phyloP scores from a whole-genome alignment of 2,888 invertebrate genomes.

The Blera fallax region DNA sequence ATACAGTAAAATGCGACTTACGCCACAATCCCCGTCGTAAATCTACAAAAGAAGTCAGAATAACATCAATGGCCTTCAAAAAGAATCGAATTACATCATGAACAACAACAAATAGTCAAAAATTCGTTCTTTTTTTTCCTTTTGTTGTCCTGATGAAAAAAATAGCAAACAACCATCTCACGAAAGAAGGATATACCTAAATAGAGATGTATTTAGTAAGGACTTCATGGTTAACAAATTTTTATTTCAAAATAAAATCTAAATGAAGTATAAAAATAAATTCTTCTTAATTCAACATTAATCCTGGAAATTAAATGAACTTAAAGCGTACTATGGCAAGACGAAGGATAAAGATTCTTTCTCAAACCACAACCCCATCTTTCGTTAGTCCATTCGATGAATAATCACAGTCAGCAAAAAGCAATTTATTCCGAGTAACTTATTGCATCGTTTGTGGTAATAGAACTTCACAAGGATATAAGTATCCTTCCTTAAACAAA shows the following conservation, averaged over 20 bases:
- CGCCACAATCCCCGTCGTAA: slow-evolving; percentile 18
- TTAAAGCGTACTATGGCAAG: background rate
- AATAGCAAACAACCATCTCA: background rate
- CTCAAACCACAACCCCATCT: slow-evolving; percentile 2
- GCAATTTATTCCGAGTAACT: slow-evolving; percentile 51
- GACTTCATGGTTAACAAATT: slow-evolving; percentile 24
- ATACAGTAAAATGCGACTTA: slow-evolving; percentile 18
- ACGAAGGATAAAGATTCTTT: background rate
- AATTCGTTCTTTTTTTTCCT: background rate
- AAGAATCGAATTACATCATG: background rate
- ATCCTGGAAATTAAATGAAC: slow-evolving; percentile 9
- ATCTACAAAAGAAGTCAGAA: background rate
- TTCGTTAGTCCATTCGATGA: background rate
- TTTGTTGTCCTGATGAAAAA: background rate
- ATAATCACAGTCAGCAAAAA: slow-evolving; percentile 48
- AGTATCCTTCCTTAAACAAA: slow-evolving; percentile 48
- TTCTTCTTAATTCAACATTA: slow-evolving; percentile 14
- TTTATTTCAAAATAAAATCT: slow-evolving; percentile 27
- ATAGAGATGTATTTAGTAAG: background rate
- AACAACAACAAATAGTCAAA: background rate
- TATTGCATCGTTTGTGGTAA: slow-evolving; percentile 50
- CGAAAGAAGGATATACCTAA: background rate
- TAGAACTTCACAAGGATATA: slow-evolving; percentile 17
- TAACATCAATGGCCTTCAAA: slow-evolving; percentile 29
- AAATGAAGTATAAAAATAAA: slow-evolving; percentile 33